Conservation (phyloP, 2,113 vertebrate genomes). For the Takifugu flavidus region DNA sequence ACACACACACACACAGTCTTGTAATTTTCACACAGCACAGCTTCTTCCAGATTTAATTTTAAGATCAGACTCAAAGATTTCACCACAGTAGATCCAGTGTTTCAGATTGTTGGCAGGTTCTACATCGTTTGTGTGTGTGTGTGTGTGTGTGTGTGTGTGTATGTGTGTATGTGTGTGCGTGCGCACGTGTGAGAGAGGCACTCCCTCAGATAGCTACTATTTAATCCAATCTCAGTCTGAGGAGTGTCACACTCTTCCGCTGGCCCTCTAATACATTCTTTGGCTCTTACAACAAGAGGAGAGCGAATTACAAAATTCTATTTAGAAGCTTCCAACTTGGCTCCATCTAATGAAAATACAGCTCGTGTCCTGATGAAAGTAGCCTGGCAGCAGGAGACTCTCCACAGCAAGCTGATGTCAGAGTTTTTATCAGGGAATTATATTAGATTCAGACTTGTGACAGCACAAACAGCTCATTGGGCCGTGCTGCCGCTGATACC, state of each 20-base stretch:
- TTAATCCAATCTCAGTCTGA: conserved; percentile 20
- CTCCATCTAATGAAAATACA: conserved; percentile 34
- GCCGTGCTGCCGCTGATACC: no score
- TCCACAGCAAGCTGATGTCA: conserved; percentile 10
- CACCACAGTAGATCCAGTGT: conserved; percentile 13
- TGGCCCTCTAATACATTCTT: conserved; percentile 17
- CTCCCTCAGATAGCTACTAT: conserved; percentile 14
- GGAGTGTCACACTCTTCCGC: conserved; percentile 7
- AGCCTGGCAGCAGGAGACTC: conserved; percentile 21
- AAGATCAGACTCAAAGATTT: conserved; percentile 6
- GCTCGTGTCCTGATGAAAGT: conserved; percentile 27
- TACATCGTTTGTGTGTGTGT: neutral
- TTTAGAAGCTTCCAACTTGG: conserved; percentile 14
- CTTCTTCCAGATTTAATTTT: conserved; percentile 7
- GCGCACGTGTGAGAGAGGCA: neutral
- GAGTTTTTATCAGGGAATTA: conserved; percentile 2
- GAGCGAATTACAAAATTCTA: conserved; percentile 22
- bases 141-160: neutral
- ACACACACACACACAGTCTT: neutral
- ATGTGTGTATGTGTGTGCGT: neutral
- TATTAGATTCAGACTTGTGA: no score
- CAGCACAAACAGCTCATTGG: no score
- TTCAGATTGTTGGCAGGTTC: conserved; percentile 2
- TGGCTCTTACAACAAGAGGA: conserved; percentile 28
- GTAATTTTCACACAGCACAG: neutral